Evolutionary conservation across 2,113 vertebrate species (phyloP).

Genomic region (Raja brachyura): DNA sequence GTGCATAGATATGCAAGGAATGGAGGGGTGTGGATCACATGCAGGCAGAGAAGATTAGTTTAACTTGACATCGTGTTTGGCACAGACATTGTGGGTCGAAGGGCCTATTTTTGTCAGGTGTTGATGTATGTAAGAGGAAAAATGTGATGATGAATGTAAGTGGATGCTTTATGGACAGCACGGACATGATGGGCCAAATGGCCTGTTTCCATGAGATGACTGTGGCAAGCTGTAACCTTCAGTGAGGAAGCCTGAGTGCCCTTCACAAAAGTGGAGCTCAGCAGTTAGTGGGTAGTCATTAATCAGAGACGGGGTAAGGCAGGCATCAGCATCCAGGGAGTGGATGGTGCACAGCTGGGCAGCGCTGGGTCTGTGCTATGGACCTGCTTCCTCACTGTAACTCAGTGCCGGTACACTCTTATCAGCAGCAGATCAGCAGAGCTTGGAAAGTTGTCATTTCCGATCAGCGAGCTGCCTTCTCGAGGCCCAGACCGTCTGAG

Average conservation of each 20-base stretch:
- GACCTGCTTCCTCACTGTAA: not conserved
- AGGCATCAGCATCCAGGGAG: not conserved
- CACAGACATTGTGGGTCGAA: not conserved
- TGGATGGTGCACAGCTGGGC: too few species aligned
- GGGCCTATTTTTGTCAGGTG: not conserved
- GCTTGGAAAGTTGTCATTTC: not conserved
- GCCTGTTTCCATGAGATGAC: too few species aligned
- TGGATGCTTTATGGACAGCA: too few species aligned
- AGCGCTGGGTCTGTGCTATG: not conserved
- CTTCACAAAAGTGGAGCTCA: not conserved
- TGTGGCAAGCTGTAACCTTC: not conserved
- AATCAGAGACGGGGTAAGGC: not conserved
- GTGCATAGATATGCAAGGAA: too few species aligned
- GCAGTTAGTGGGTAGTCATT: not conserved
- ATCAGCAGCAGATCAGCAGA: not conserved
- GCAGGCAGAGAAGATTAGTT: too few species aligned
- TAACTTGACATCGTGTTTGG: too few species aligned
- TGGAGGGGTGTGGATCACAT: too few species aligned
- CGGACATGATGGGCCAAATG: too few species aligned
- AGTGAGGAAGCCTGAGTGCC: not conserved
- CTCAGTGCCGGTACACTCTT: not conserved
- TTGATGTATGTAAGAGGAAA: not conserved
- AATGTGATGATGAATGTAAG: too few species aligned
- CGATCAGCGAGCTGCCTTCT: not conserved
- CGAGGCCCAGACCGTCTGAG: not conserved